A percentile compares a stretch with the other conserved stretches of the same genome.
These are phyloP conservation scores for Flexamia atlantica DNA, from an alignment of 2,888 invertebrate species.

Conservation along the genomic window DNA sequence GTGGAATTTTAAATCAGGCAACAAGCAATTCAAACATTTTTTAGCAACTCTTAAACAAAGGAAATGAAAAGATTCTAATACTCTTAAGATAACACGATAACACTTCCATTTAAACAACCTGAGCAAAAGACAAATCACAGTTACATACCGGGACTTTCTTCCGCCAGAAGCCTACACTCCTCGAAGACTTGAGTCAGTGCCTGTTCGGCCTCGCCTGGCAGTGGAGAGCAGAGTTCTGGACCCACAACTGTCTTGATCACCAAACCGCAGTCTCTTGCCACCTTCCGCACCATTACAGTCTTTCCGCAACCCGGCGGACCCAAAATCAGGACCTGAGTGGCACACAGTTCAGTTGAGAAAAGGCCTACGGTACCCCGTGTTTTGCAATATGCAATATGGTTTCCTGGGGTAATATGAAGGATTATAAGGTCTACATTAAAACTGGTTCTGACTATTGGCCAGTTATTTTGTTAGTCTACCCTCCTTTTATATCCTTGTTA, in stretches of 20 bases:
- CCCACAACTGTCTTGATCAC: slow-evolving; percentile 75
- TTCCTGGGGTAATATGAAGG: no score
- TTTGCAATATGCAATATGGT: no score
- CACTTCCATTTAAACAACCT: no score
- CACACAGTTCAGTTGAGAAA: no score
- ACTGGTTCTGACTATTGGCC: neutral
- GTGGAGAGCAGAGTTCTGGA: slow-evolving; percentile 75
- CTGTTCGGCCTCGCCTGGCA: slow-evolving; percentile 78
- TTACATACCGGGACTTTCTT: slow-evolving; percentile 68
- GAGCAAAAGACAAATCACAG: neutral
- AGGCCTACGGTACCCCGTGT: no score
- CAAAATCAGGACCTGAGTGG: slow-evolving; percentile 74
- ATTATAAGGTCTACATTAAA: neutral
- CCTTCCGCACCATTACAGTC: slow-evolving; percentile 76
- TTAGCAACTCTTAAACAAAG: no score
- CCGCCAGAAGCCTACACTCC: slow-evolving; percentile 73
- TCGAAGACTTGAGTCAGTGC: slow-evolving; percentile 75
- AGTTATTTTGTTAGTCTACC: neutral
- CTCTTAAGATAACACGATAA: no score
- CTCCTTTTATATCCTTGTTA: no score
- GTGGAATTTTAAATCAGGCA: no score
- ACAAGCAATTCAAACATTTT: no score
- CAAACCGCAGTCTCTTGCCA: slow-evolving; percentile 75
- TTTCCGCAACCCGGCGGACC: slow-evolving; percentile 81
- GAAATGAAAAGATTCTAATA: no score